Base-by-base conservation (phyloP, 2,888 invertebrate genomes). In the Troides helena region DNA sequence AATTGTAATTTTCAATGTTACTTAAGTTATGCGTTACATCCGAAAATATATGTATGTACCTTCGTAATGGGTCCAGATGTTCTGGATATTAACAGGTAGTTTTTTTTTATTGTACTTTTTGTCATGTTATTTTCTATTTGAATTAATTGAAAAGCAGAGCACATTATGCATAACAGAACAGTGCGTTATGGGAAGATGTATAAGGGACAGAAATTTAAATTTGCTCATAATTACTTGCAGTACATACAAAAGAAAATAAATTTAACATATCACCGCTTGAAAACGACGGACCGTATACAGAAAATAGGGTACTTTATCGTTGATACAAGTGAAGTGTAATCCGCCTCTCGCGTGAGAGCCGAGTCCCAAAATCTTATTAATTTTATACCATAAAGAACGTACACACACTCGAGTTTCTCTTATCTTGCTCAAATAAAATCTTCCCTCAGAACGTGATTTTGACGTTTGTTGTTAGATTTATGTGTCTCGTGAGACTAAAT, bases 301-400 rank as follows among this genome's bases (percentile, higher is more conserved):
- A 57, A 39, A 67, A 67, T 67, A 25, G 62, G 62, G n/a, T 62
- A 67, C 62, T 65, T 69, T 69, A 57, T 65, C 69, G 59, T 58
- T 69, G 69, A 65, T 69, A 65, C 61, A 61, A 61, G 61, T 25
- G 50, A 64, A 43, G 30, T 36, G 53, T 66, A 67, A 70, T 70
- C 63, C 70, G 65, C 36, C 63, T 25, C 46, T 67, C 60, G 65
- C 65, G 56, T 60, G 67, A 63, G 66, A 56, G 67, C 67, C 30
- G 43, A 67, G 60, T 23, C 67, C 68, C 67, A 60, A 70, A 70
- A 70, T 67, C 67, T 70, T 70, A 58, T 70, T 70, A 70, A 67
- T 70, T 70, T 70, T 60, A 59, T 63, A 70, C 67, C 64, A 64
- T 70, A 67, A 70, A 67, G 67, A 70, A 67, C 60, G 56, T 67